These are phyloP conservation scores for Phytoseiulus persimilis DNA, from an alignment of 2,888 invertebrate species.

Conservation along the genomic window DNA sequence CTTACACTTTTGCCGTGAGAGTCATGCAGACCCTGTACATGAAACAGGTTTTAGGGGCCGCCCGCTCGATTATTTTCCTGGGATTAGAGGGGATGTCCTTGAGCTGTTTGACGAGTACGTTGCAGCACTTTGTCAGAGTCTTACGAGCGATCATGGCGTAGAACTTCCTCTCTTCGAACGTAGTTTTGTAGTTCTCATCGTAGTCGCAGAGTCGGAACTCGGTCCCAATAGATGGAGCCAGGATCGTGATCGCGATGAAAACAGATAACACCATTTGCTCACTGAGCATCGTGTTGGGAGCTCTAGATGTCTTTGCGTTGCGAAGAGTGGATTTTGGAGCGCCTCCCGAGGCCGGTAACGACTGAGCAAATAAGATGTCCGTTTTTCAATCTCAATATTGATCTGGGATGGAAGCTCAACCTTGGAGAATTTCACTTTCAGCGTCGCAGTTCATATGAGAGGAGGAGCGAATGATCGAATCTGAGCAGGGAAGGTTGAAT, in stretches of 20 bases:
- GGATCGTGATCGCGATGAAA: background rate
- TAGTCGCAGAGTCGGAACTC: background rate
- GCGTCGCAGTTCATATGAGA: too few species aligned
- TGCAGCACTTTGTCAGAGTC: background rate
- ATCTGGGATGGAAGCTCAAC: too few species aligned
- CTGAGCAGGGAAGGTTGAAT: too few species aligned
- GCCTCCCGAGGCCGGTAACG: too few species aligned
- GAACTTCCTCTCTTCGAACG: background rate
- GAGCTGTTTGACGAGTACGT: background rate
- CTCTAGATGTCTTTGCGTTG: too few species aligned
- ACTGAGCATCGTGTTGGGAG: too few species aligned
- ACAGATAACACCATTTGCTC: background rate
- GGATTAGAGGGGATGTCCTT: background rate
- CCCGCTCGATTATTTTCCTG: background rate
- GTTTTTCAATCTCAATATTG: too few species aligned
- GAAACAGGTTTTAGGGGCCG: background rate
- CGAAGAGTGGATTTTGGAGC: too few species aligned
- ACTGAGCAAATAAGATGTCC: too few species aligned
- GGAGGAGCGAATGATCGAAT: too few species aligned
- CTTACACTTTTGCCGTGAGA: background rate
- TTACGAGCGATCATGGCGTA: background rate
- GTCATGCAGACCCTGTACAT: background rate
- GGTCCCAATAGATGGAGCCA: background rate
- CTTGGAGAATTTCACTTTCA: too few species aligned
- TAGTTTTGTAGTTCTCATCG: background rate